A percentile compares a stretch with the other conserved stretches of the same genome.
Evolutionary conservation across 2,113 vertebrate genomes (phyloP).

Genomic region (Zonotrichia leucophrys): DNA sequence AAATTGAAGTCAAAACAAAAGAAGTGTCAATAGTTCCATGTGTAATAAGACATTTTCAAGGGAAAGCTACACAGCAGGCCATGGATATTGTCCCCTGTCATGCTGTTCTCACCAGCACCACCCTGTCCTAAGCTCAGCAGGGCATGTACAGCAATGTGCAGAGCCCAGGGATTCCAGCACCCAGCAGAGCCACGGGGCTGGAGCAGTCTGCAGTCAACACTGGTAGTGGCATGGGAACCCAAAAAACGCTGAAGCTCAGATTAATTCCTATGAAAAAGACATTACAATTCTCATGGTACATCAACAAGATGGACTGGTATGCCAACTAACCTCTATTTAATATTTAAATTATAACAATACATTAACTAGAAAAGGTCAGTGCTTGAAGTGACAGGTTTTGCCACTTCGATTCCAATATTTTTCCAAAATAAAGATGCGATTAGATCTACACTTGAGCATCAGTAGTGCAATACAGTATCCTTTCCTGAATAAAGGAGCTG

Average conservation of each 20-base stretch:
- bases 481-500: constrained; percentile 75
- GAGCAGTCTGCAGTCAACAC: not conserved
- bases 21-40: not conserved
- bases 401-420: constrained; percentile 69
- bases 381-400: constrained; percentile 63
- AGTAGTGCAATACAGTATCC: constrained; percentile 75
- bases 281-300: constrained; percentile 58
- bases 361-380: constrained; percentile 78
- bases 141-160: constrained; percentile 3
- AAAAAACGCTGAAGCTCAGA: not conserved
- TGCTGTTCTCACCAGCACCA: constrained; percentile 29
- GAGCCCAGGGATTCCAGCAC: not conserved
- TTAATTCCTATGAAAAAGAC: constrained; percentile 46
- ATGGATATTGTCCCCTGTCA: not conserved
- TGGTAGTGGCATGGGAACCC: constrained; percentile 25
- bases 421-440: constrained; percentile 73
- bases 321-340: constrained; percentile 73
- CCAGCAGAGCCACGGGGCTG: not conserved
- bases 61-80: not conserved
- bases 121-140: not conserved
- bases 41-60: not conserved
- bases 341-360: constrained; percentile 77
- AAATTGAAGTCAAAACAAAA: not conserved
- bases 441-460: constrained; percentile 73
- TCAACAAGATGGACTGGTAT: constrained; percentile 67